phyloP scores from a whole-genome alignment of 2,113 vertebrate genomes.

The Megaleporinus macrocephalus region DNA sequence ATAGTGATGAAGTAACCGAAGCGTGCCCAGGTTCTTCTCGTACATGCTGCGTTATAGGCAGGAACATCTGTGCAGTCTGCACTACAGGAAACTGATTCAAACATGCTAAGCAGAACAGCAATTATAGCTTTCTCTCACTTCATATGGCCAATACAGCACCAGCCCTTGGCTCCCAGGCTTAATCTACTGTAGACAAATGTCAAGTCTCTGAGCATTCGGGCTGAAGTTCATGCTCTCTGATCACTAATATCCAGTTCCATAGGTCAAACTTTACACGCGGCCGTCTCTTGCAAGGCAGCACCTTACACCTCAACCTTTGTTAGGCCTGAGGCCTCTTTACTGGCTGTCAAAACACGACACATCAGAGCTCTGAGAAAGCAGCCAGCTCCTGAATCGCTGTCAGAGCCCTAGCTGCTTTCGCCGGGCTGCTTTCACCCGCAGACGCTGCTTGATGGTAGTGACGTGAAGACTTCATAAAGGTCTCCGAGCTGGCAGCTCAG shows the following conservation, averaged over 20 bases:
- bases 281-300: background rate
- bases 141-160: background rate
- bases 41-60: background rate
- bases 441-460: background rate
- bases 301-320: background rate
- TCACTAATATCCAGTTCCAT: slow-evolving; percentile 13
- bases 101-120: background rate
- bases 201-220: background rate
- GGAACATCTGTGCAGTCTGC: background rate
- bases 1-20: background rate
- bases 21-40: background rate
- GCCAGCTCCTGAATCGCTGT: slow-evolving; percentile 29
- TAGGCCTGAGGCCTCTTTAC: slow-evolving; percentile 15
- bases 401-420: slow-evolving; percentile 21
- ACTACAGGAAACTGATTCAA: background rate
- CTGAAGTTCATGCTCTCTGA: slow-evolving; percentile 4
- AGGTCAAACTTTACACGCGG: slow-evolving; percentile 16
- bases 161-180: background rate
- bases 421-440: slow-evolving; percentile 5
- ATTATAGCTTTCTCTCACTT: background rate
- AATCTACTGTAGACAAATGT: slow-evolving; percentile 1
- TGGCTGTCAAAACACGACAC: slow-evolving; percentile 46
- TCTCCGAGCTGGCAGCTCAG: slow-evolving; percentile 18
- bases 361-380: slow-evolving; percentile 26
- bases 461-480: slow-evolving; percentile 25